A percentile compares a stretch with the other conserved stretches of the same genome.
phyloP scores from a whole-genome alignment of 92 coral and sea anemone genomes.

The Anthopleura xanthogrammica region DNA sequence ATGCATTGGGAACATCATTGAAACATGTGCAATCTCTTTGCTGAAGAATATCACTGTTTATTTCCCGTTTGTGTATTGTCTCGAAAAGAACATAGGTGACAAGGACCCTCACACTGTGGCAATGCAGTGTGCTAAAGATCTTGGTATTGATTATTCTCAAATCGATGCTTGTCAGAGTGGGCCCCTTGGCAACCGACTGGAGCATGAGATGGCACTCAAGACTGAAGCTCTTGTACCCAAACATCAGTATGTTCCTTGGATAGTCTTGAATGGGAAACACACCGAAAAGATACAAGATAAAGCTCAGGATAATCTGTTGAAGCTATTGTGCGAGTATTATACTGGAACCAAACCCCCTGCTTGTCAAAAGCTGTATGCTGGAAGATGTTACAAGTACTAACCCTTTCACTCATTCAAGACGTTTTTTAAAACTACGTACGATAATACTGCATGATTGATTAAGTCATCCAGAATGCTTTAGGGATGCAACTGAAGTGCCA shows the following conservation, averaged over 20 bases:
- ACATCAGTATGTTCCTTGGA: conserved; percentile 77
- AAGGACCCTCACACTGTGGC: conserved; percentile 46
- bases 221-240: conserved; percentile 63
- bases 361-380: conserved; percentile 30
- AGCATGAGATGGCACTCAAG: conserved; percentile 70
- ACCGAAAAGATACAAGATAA: conserved; percentile 54
- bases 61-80: conserved; percentile 66
- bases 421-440: too few relatives aligned
- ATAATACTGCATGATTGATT: too few relatives aligned
- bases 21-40: conserved; percentile 61
- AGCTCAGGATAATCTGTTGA: conserved; percentile 47
- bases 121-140: conserved; percentile 55
- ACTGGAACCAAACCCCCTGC: conserved; percentile 62
- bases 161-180: conserved; percentile 56
- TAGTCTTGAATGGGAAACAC: conserved; percentile 73
- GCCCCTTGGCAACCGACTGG: conserved; percentile 57
- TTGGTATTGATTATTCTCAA: conserved; percentile 55
- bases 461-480: too few relatives aligned
- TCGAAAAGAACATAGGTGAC: conserved; percentile 39
- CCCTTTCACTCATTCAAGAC: background rate
- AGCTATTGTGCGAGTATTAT: conserved; percentile 60
- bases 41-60: conserved; percentile 43
- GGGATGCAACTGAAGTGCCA: too few relatives aligned
- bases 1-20: conserved; percentile 71
- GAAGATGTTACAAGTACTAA: conserved; percentile 36